phyloP scores from a whole-genome alignment of 2,888 invertebrate genomes.

The Lycia hirtaria region DNA sequence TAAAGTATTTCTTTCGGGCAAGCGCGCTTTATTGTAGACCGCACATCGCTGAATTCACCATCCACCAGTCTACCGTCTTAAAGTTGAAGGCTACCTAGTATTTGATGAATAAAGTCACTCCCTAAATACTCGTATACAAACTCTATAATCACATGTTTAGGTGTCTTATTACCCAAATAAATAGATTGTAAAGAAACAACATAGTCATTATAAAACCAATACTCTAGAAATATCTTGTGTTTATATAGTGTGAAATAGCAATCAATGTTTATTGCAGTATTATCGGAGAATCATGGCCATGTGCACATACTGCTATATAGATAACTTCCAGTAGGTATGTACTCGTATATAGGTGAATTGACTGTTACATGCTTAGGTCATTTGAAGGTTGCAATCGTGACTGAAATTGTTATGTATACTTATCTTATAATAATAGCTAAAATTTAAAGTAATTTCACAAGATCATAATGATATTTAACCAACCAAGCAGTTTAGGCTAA shows the following conservation, averaged over 20 bases:
- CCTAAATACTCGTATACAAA: no score
- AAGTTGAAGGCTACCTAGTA: no score
- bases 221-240: neutral
- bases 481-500: no score
- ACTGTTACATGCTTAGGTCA: conserved; percentile 38
- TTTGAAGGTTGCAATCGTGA: conserved; percentile 27
- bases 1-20: no score
- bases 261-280: conserved; percentile 43
- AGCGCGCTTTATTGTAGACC: no score
- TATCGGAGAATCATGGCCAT: conserved; percentile 49
- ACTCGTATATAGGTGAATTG: conserved; percentile 44
- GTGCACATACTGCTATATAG: conserved; percentile 51
- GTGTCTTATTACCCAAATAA: no score
- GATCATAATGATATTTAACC: neutral
- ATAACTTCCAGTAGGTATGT: conserved; percentile 43
- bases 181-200: no score
- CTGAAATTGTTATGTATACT: conserved; percentile 16
- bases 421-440: no score
- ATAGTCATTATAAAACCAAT: neutral
- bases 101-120: no score
- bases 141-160: no score
- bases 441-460: neutral
- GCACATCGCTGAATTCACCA: no score
- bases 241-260: conserved; percentile 18
- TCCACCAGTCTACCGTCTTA: no score